phyloP scores from a whole-genome alignment of 2,113 vertebrate species.

The Rana temporaria region DNA sequence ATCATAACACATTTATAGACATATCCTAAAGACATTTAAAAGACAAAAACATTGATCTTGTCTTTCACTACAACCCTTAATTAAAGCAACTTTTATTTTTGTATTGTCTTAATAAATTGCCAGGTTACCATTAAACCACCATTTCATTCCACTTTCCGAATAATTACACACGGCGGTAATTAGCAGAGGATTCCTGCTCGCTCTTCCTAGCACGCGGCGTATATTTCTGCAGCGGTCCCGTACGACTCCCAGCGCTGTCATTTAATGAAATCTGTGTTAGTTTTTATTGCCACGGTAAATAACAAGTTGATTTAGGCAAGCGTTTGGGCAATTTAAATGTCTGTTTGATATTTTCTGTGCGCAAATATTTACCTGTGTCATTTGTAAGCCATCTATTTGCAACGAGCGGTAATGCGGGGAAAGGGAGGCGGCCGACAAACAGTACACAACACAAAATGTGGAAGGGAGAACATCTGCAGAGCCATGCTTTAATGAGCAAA shows the following conservation, averaged over 20 bases:
- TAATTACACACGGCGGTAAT: conserved; percentile 11
- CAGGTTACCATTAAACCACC: background rate
- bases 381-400: conserved; percentile 20
- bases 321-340: conserved; percentile 37
- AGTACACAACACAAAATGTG: conserved; percentile 37
- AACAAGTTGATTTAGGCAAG: conserved; percentile 35
- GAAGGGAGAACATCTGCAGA: conserved; percentile 75
- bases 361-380: conserved; percentile 55
- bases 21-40: too few species aligned
- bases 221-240: conserved; percentile 21
- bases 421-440: conserved; percentile 4
- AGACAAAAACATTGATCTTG: too few species aligned
- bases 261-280: conserved; percentile 45
- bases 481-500: conserved; percentile 79
- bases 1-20: too few species aligned
- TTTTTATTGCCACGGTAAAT: conserved; percentile 22
- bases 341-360: conserved; percentile 42
- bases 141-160: conserved; percentile 7
- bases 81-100: too few species aligned
- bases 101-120: background rate
- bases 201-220: background rate
- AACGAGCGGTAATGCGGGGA: background rate
- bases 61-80: too few species aligned
- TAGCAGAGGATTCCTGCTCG: conserved; percentile 8
- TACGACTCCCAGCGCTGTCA: conserved; percentile 22